These are phyloP conservation scores for Crenuchus spilurus DNA, from an alignment of 2,797 vertebrate species.

Conservation along the genomic window DNA sequence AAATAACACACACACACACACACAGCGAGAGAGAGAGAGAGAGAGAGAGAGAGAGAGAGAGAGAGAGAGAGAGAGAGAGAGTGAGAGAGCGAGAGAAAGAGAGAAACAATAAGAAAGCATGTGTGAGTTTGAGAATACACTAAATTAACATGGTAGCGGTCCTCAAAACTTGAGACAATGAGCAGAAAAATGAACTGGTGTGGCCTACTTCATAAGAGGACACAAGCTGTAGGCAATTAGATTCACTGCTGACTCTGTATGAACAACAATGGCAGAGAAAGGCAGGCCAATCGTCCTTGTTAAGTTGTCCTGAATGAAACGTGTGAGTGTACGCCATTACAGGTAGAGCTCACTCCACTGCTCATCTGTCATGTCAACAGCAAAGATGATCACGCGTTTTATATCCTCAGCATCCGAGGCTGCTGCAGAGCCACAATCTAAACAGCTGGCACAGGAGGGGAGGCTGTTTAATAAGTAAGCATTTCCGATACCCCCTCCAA, in stretches of 20 bases:
- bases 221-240: slow-evolving; percentile 21
- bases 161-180: slow-evolving; percentile 5
- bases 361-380: slow-evolving; percentile 66
- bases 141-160: slow-evolving; percentile 5
- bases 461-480: slow-evolving; percentile 58
- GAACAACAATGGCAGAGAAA: slow-evolving; percentile 10
- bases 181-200: slow-evolving; percentile 6
- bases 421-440: slow-evolving; percentile 45
- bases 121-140: slow-evolving; percentile 26
- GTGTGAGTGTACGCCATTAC: slow-evolving; percentile 20
- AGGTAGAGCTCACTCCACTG: slow-evolving; percentile 55
- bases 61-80: slow-evolving; percentile 6
- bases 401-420: slow-evolving; percentile 65
- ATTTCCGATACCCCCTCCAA: slow-evolving; percentile 48
- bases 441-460: slow-evolving; percentile 61
- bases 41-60: neutral
- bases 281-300: slow-evolving; percentile 30
- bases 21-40: slow-evolving; percentile 2
- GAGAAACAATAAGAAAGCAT: slow-evolving; percentile 4
- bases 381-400: slow-evolving; percentile 38
- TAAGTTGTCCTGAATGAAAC: slow-evolving; percentile 24
- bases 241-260: neutral
- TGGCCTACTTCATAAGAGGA: too few species aligned
- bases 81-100: neutral
- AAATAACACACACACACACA: too few species aligned